Conservation (phyloP, 1,140 invertebrate species). For the Drosophila nasuta region DNA sequence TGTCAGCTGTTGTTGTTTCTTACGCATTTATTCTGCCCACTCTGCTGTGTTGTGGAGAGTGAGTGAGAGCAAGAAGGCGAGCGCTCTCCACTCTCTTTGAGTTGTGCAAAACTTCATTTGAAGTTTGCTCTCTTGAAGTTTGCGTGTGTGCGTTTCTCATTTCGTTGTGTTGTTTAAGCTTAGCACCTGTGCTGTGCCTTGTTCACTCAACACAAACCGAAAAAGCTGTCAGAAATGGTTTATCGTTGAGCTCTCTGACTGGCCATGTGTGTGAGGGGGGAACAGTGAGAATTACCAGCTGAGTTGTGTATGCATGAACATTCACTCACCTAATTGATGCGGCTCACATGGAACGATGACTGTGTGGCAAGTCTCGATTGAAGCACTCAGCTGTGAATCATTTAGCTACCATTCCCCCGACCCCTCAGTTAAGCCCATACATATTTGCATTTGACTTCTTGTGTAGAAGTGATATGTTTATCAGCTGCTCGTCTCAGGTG, state of each 20-base stretch:
- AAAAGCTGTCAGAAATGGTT: constrained; percentile 66
- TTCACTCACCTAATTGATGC: constrained; percentile 13
- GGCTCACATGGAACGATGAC: background rate
- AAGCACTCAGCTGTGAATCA: constrained; percentile 40
- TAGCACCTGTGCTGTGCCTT: constrained; percentile 52
- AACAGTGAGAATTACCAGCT: constrained; percentile 1
- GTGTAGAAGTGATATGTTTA: constrained; percentile 27
- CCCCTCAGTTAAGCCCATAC: background rate
- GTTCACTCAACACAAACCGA: constrained; percentile 31
- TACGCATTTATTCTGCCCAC: background rate
- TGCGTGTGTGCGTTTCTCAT: constrained; percentile 14
- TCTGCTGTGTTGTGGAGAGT: background rate
- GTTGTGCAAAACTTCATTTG: constrained; percentile 28
- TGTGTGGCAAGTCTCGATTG: constrained; percentile 11
- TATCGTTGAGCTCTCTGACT: constrained; percentile 44
- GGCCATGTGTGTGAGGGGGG: background rate
- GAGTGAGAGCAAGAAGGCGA: background rate
- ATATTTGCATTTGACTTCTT: constrained; percentile 6
- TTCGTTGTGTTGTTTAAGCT: constrained; percentile 26
- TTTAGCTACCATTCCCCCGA: constrained; percentile 20
- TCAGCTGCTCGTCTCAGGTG: constrained; percentile 50
- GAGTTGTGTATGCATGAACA: background rate
- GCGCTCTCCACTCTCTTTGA: constrained; percentile 3
- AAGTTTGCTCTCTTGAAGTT: constrained; percentile 26
- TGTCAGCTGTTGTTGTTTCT: constrained; percentile 33